A percentile compares a stretch with the other conserved stretches of the same genome.
Conservation (phyloP, 2,888 invertebrate species). For the Oxycera nigricornis region DNA sequence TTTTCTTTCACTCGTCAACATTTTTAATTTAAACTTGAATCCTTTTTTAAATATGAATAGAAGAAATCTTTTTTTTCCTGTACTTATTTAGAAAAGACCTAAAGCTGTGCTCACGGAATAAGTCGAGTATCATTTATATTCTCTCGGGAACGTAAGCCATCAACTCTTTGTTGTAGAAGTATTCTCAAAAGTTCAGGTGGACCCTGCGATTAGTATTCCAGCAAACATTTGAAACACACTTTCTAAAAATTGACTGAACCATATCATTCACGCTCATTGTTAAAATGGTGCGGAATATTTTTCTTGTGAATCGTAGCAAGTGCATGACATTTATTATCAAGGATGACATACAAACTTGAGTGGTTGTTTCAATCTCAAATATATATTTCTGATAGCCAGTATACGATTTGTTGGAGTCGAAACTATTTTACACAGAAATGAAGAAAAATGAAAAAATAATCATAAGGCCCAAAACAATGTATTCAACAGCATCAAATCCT, state of each 20-base stretch:
- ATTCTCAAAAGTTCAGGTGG: background rate
- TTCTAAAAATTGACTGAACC: too few species aligned
- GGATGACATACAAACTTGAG: too few species aligned
- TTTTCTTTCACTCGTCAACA: conserved; percentile 36
- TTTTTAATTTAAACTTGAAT: conserved; percentile 43
- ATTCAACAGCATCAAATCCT: conserved; percentile 22
- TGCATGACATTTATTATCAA: too few species aligned
- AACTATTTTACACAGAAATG: background rate
- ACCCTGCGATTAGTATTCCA: background rate
- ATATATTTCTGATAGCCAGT: too few species aligned
- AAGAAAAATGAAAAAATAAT: conserved; percentile 20
- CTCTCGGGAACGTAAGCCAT: conserved; percentile 27
- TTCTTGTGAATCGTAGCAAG: too few species aligned
- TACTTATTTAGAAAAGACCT: background rate
- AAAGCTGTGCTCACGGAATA: conserved; percentile 23
- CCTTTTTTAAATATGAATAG: conserved; percentile 44
- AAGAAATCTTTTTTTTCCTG: conserved; percentile 42
- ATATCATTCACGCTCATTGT: too few species aligned
- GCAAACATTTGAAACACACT: too few species aligned
- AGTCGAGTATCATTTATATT: conserved; percentile 40
- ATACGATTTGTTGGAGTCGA: too few species aligned
- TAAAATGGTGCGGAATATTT: too few species aligned
- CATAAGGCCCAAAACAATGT: conserved; percentile 12
- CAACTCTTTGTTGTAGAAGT: conserved; percentile 1
- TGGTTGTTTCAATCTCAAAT: too few species aligned